phyloP scores from a whole-genome alignment of 2,888 invertebrate species.

The Eilema griseolum region DNA sequence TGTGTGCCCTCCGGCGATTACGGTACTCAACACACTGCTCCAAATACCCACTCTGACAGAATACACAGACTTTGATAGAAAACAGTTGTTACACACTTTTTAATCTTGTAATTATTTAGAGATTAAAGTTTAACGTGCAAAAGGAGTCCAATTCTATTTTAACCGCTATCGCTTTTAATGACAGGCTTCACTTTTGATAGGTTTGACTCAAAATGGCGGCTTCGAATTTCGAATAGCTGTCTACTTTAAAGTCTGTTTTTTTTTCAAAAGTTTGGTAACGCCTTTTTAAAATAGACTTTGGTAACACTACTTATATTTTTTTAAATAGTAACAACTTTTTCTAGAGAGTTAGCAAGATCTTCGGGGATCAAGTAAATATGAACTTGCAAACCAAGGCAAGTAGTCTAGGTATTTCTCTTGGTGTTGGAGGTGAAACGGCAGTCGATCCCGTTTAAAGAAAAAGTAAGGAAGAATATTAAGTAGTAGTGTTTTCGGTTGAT shows the following conservation, averaged over 20 bases:
- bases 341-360: not conserved
- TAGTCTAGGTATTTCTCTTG: not conserved
- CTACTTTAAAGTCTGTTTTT: not conserved
- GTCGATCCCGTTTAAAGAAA: not conserved
- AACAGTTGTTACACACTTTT: constrained; percentile 71
- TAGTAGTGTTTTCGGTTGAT: not conserved
- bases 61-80: constrained; percentile 76
- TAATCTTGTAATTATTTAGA: constrained; percentile 48
- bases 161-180: constrained; percentile 25
- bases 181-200: constrained; percentile 7
- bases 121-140: constrained; percentile 38
- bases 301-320: not conserved
- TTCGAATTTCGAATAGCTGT: constrained; percentile 20
- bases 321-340: not conserved
- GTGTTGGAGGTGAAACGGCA: not conserved
- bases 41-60: constrained; percentile 71
- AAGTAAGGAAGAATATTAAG: not conserved
- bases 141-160: constrained; percentile 31
- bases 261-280: not conserved
- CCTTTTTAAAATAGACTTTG: not conserved
- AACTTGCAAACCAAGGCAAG: no score
- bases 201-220: constrained; percentile 26
- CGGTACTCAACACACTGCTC: constrained; percentile 70
- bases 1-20: constrained; percentile 66
- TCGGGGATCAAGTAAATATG: not conserved